Evolutionary conservation across 2,888 invertebrate genomes (phyloP).

Genomic region (Cerastoderma edule): DNA sequence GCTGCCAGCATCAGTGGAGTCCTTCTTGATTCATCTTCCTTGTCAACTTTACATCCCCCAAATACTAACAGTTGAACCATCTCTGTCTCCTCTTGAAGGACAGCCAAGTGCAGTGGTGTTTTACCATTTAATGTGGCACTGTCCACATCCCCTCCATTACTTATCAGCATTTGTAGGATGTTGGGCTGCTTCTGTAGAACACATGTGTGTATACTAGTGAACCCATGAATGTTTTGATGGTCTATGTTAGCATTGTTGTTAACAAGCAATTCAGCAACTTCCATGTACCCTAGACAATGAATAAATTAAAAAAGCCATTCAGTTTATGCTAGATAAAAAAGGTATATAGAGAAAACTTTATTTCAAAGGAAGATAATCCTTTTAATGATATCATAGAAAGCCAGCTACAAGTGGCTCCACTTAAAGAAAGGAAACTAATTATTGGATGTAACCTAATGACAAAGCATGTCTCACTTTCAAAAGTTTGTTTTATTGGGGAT

Average conservation of each 20-base stretch:
- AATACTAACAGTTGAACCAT: slow-evolving; percentile 70
- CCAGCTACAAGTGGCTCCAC: too few species aligned
- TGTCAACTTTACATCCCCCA: slow-evolving; percentile 71
- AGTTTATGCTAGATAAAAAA: too few species aligned
- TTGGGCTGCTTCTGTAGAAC: slow-evolving; percentile 68
- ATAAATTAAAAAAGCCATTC: too few species aligned
- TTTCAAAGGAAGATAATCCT: too few species aligned
- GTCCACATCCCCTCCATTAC: slow-evolving; percentile 69
- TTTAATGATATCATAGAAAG: too few species aligned
- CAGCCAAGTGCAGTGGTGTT: slow-evolving; percentile 75
- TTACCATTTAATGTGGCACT: slow-evolving; percentile 67
- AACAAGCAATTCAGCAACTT: slow-evolving; percentile 74
- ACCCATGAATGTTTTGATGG: slow-evolving; percentile 74
- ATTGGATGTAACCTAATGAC: too few species aligned
- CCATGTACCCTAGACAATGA: slow-evolving; percentile 59
- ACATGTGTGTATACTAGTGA: slow-evolving; percentile 77
- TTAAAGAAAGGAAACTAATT: too few species aligned
- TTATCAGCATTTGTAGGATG: slow-evolving; percentile 65
- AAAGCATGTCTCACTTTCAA: too few species aligned
- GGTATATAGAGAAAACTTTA: too few species aligned
- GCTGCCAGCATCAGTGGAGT: slow-evolving; percentile 76
- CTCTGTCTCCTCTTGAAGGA: slow-evolving; percentile 59
- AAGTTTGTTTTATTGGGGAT: too few species aligned
- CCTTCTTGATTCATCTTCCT: slow-evolving; percentile 67
- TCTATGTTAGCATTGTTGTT: slow-evolving; percentile 75